Evolutionary conservation across 2,113 vertebrate species (phyloP).

Genomic region (Reinhardtius hippoglossoides): DNA sequence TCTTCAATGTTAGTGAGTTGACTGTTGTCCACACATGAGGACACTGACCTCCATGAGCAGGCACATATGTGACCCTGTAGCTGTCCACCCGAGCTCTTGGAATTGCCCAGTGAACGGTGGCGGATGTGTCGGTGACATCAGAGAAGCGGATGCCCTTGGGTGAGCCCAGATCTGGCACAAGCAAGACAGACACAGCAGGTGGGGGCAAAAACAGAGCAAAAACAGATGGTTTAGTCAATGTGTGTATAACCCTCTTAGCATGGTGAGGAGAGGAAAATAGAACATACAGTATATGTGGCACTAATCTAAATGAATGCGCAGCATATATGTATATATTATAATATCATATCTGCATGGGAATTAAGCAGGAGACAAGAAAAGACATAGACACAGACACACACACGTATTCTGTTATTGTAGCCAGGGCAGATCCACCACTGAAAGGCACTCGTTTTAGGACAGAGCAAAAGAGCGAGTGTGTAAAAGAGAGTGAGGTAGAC

Average conservation of each 20-base stretch:
- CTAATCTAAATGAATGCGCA: slow-evolving; percentile 10
- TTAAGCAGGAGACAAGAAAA: slow-evolving; percentile 32
- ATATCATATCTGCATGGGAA: background rate
- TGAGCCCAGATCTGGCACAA: slow-evolving; percentile 85
- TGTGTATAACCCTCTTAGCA: background rate
- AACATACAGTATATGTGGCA: slow-evolving; percentile 5
- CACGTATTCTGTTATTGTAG: slow-evolving; percentile 18
- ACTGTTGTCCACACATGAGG: background rate
- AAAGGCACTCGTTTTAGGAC: slow-evolving; percentile 31
- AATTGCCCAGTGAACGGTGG: slow-evolving; percentile 89
- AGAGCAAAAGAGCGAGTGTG: slow-evolving; percentile 17
- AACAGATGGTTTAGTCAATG: slow-evolving; percentile 22
- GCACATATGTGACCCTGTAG: slow-evolving; percentile 88
- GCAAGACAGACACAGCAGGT: slow-evolving; percentile 28
- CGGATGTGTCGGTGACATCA: slow-evolving; percentile 91
- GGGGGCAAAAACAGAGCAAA: slow-evolving; percentile 29
- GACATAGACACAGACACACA: slow-evolving; percentile 46
- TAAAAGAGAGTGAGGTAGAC: slow-evolving; percentile 37
- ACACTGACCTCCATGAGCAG: slow-evolving; percentile 88
- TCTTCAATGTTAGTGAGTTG: background rate
- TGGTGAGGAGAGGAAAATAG: slow-evolving; percentile 9
- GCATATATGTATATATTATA: background rate
- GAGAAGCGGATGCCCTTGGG: slow-evolving; percentile 92
- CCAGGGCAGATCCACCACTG: slow-evolving; percentile 27
- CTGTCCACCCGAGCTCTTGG: slow-evolving; percentile 86